Evolutionary conservation across 2,797 vertebrate species (phyloP).

Genomic region (Sternarchorhynchus goeldii): DNA sequence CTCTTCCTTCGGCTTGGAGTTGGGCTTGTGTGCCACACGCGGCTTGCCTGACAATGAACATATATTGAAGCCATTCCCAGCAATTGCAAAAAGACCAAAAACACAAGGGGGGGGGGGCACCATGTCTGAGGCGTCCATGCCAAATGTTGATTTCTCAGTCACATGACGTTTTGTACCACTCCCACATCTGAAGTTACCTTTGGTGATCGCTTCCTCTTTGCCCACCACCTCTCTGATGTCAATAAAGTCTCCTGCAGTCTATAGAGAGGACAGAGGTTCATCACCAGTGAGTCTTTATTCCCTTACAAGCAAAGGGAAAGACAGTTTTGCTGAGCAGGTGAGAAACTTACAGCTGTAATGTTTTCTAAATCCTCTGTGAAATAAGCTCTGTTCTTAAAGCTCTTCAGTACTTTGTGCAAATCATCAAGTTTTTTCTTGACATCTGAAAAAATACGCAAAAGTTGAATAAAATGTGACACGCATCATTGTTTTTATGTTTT

Average conservation of each 20-base stretch:
- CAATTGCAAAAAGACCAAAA: no score
- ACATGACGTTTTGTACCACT: neutral
- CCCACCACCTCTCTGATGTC: constrained; percentile 90
- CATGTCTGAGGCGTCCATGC: no score
- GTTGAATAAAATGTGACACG: neutral
- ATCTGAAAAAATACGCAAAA: constrained; percentile 73
- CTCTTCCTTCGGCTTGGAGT: constrained; percentile 84
- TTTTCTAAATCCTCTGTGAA: constrained; percentile 86
- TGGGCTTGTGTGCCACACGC: constrained; percentile 86
- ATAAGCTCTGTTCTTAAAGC: constrained; percentile 87
- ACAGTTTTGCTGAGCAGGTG: neutral
- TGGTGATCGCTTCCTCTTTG: constrained; percentile 69
- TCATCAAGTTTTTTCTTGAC: constrained; percentile 86
- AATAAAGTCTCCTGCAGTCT: constrained; percentile 84
- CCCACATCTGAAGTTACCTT: constrained; percentile 77
- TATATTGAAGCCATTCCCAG: neutral
- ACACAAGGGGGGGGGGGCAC: no score
- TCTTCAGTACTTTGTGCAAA: constrained; percentile 85
- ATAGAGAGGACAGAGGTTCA: constrained; percentile 55
- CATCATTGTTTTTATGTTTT: neutral
- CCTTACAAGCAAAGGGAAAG: neutral
- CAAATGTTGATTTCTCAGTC: neutral
- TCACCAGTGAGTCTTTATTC: constrained; percentile 24
- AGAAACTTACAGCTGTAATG: constrained; percentile 79
- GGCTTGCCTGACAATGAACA: constrained; percentile 71